phyloP scores from a whole-genome alignment of 2,797 vertebrate genomes.

The Bufotes viridis region DNA sequence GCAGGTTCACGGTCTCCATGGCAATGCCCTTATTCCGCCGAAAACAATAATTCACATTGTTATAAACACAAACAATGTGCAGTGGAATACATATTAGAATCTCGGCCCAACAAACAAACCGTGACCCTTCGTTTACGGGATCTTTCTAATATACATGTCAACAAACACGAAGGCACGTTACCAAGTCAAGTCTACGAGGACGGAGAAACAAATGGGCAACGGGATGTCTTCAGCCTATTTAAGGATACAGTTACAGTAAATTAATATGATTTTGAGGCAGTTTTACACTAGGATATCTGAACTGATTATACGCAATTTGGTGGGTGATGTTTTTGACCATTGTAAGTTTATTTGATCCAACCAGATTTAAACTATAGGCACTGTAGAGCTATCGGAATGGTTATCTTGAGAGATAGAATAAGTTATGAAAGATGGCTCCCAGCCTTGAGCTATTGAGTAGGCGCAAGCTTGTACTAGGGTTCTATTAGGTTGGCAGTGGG shows the following conservation, averaged over 20 bases:
- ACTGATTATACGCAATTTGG: too few species aligned
- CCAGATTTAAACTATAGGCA: too few species aligned
- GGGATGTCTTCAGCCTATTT: neutral
- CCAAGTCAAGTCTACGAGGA: neutral
- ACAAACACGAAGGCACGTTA: neutral
- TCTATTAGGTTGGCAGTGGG: too few species aligned
- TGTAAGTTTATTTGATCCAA: too few species aligned
- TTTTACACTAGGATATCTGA: too few species aligned
- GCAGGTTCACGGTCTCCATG: conserved; percentile 55
- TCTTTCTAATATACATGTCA: conserved; percentile 28
- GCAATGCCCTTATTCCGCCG: conserved; percentile 11
- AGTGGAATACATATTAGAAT: conserved; percentile 27
- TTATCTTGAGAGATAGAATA: too few species aligned
- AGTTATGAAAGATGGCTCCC: too few species aligned
- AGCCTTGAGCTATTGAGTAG: too few species aligned
- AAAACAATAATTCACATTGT: conserved; percentile 39
- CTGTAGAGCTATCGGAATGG: too few species aligned
- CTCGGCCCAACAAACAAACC: conserved; percentile 39
- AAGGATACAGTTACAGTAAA: neutral
- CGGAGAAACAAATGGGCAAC: too few species aligned
- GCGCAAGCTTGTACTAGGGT: too few species aligned
- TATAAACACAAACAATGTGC: conserved; percentile 46
- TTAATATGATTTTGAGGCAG: neutral
- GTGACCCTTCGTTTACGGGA: conserved; percentile 42
- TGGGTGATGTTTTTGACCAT: too few species aligned